Conservation (phyloP, 92 coral and sea anemone species). For the Palythoa grandiflora region DNA sequence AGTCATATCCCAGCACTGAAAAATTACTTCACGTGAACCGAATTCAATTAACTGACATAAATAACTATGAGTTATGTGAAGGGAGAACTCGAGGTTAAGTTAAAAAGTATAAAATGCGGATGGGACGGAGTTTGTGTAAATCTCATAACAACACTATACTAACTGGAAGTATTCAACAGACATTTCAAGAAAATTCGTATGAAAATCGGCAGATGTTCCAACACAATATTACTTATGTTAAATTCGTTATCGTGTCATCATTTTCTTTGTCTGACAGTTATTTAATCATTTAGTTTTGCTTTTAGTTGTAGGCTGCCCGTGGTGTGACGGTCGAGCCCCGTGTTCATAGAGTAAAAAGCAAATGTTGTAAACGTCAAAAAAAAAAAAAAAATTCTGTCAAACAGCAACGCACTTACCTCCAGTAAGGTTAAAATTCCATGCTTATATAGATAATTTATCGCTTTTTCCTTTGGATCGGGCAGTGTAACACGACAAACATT, state of each 20-base stretch:
- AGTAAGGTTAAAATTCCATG: slow-evolving; percentile 21
- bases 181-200: neutral
- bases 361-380: neutral
- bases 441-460: slow-evolving; percentile 14
- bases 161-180: slow-evolving; percentile 10
- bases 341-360: neutral
- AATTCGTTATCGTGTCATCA: no score
- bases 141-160: neutral
- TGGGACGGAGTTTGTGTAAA: neutral
- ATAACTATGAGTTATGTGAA: neutral
- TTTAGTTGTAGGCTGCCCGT: neutral
- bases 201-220: no score
- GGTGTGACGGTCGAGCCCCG: neutral
- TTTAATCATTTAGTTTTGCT: no score
- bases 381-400: neutral
- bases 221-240: neutral
- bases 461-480: slow-evolving; percentile 25
- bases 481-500: neutral
- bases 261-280: no score
- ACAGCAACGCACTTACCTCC: slow-evolving; percentile 11
- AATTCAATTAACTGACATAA: no score
- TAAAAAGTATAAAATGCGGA: neutral
- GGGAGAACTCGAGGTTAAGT: neutral
- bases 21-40: no score
- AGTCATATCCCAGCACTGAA: no score